phyloP scores from a whole-genome alignment of 2,797 vertebrate genomes.

The Neopelma chrysocephalum region DNA sequence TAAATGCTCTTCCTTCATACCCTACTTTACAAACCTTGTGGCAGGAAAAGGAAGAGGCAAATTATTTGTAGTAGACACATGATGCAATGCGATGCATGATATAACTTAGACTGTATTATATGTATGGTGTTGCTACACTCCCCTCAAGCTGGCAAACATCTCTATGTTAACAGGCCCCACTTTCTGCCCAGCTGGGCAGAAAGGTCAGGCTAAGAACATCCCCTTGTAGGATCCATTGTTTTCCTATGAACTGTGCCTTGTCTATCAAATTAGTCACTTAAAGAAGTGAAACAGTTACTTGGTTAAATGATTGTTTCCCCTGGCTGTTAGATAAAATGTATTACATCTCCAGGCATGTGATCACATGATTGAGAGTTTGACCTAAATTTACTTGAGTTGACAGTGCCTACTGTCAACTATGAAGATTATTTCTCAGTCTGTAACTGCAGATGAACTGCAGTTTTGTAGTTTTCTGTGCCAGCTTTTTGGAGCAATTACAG shows the following conservation, averaged over 20 bases:
- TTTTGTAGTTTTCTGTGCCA: neutral
- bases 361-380: constrained; percentile 39
- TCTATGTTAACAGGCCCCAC: neutral
- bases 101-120: neutral
- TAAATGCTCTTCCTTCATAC: neutral
- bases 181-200: neutral
- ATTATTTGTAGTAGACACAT: neutral
- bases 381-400: constrained; percentile 60
- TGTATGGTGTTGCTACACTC: neutral
- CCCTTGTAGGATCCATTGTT: neutral
- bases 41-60: neutral
- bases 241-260: neutral
- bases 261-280: constrained; percentile 1
- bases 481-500: neutral
- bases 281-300: constrained; percentile 35
- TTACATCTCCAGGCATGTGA: constrained; percentile 2
- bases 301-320: constrained; percentile 24
- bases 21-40: neutral
- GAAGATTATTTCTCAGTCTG: neutral
- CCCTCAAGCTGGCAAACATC: neutral
- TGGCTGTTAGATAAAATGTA: constrained; percentile 12
- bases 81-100: neutral
- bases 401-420: constrained; percentile 24
- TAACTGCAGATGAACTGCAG: constrained; percentile 35
- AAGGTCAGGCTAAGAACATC: constrained; percentile 18